phyloP scores from a whole-genome alignment of 2,797 vertebrate species.

The Acrossocheilus fasciatus region DNA sequence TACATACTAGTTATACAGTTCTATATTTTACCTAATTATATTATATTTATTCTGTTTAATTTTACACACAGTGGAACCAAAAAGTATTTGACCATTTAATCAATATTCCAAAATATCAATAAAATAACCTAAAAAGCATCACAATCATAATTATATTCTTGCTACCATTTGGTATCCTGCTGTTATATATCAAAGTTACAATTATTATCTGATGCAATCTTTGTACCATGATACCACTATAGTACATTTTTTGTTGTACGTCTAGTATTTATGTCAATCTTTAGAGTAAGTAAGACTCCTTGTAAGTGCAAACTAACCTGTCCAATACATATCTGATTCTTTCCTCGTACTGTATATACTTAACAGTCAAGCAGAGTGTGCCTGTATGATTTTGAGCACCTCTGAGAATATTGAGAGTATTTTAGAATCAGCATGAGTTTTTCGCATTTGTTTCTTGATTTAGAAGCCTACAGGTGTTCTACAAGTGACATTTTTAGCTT shows the following conservation, averaged over 20 bases:
- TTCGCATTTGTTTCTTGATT: constrained; percentile 58
- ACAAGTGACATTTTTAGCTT: not conserved
- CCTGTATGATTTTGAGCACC: constrained; percentile 45
- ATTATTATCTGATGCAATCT: not conserved
- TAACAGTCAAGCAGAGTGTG: not conserved
- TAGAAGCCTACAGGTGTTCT: not conserved
- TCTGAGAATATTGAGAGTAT: constrained; percentile 46
- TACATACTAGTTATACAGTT: not conserved
- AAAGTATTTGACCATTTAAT: not conserved
- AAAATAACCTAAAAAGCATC: not conserved
- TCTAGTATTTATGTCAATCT: not conserved
- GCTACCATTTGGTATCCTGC: not conserved
- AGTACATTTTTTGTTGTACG: not conserved
- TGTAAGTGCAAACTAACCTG: not conserved
- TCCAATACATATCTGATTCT: not conserved
- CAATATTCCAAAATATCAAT: not conserved
- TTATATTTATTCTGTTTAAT: not conserved
- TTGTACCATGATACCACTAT: not conserved
- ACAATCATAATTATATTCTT: not conserved
- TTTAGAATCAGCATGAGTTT: constrained; percentile 57
- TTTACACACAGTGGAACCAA: not conserved
- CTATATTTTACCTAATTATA: not conserved
- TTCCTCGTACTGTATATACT: not conserved
- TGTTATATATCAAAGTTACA: not conserved
- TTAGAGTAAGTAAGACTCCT: not conserved